Evolutionary conservation across 1,140 invertebrate genomes (phyloP), one percentile per base, ranked within the genome.

Genomic region (Nasonia vitripennis): DNA sequence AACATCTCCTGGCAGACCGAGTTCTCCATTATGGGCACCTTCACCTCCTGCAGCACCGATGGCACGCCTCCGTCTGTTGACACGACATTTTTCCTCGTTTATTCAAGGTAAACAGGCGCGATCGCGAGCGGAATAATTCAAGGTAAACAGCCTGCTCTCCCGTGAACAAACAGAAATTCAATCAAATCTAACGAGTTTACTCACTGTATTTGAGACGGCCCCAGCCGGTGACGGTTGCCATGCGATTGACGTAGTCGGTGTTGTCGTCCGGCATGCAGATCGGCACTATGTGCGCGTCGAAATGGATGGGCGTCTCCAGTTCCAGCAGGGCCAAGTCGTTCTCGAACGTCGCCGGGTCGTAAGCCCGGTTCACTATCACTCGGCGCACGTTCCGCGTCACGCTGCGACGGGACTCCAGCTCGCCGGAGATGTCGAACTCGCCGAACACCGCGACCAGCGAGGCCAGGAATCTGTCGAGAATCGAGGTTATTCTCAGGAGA

Each of bases 1-100:
- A 98, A 99, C 98, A 98, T 98, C 89, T 98, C 96, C 92, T 99
- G 98, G 91, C 98, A 99, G 0, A 98, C 96, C 78, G 95, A 95
- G 91, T 98, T 98, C 89, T 97, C 96, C 91, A 98, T 97, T 87
- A 98, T 96, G 11, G 98, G 98, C 20, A 98, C 97, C 93, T 97
- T 96, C 0, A 98, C 98, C 94, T 98, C 97, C 92, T 98, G 97
- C 3, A 98, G 93, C 20, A 98, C 95, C 20, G 97, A 97, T 5
- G 98, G 98, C 2, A 98, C 97, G 55, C 96, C 96, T 73, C 98
- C 98, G 51, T 97, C 97, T 96, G 87, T 34, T 87, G 27, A 80
- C 71, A 55, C 1, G 41, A 81, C 41, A 77, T 45, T 45, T 51
- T 77, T n/a, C 55, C 17, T 6, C 20, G n/a, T 62, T 62, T 4